Base-by-base conservation (phyloP, 2,888 invertebrate species). In the Spodoptera exigua region DNA sequence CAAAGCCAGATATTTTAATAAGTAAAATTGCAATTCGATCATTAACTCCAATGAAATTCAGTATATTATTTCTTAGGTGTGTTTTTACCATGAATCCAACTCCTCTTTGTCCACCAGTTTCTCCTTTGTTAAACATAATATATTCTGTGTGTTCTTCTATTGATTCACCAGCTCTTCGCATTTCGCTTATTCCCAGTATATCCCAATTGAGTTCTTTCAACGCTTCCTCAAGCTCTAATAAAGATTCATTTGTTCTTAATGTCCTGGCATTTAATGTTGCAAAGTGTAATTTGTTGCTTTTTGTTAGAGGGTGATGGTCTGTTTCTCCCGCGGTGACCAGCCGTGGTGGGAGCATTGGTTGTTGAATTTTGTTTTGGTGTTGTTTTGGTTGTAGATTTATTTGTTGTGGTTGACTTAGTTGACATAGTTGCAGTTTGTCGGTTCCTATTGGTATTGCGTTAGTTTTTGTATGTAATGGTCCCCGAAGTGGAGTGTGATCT, bases 251-350 rank as follows among this genome's bases (percentile, higher is more conserved):
- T 46, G 61, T 69, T 59, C 69, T 37, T 53, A 69, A 34, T 13
- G 69, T 61, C 54, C 64, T 52, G 17, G 58, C 59, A 46, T 69
- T 69, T 46, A 69, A 14, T 35, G 57, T 60, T 57, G 54, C 60
- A 45, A 51, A 47, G 52, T 67, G 37, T 35, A 61, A 27, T 14
- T 39, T 51, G 16, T 51, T 43, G 40, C 10, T 63, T 56, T 21
- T 48, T 45, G 52, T 60, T 63, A 49, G 62, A 67, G 67, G 67
- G 62, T 67, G 36, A 12, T 61, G 68, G 58, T 66, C 61, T 56
- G 52, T 35, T 21, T 40, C 61, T 56, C 32, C 66, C 63, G 46
- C 56, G 61, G 56, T 51, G 61, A 61, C 55, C 56, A 52, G 51
- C 43, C 51, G 53, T 49, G 35, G 37, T 40, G 51, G 51, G 16